A percentile compares a stretch with the other conserved stretches of the same genome.
Evolutionary conservation across 2,113 vertebrate genomes (phyloP).

Genomic region (Riparia riparia): DNA sequence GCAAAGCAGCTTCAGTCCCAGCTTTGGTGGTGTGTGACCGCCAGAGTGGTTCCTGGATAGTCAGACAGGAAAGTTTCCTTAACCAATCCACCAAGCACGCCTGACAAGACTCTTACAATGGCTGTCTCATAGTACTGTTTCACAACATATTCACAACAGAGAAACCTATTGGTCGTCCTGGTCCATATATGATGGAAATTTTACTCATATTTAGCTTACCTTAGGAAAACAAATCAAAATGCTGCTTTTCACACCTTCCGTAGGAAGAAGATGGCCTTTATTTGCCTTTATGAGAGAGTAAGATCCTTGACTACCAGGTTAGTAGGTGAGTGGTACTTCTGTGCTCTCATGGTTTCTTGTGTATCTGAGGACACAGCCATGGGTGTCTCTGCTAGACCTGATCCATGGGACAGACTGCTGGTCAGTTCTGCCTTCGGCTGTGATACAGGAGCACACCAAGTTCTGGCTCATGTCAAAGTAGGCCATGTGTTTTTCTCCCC

Average conservation of each 20-base stretch:
- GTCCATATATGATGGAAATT: rapidly evolving
- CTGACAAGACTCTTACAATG: neutral
- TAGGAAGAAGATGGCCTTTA: neutral
- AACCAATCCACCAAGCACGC: neutral
- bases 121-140: neutral
- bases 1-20: neutral
- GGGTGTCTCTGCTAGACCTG: neutral
- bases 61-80: neutral
- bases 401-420: neutral
- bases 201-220: neutral
- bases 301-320: neutral
- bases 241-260: neutral
- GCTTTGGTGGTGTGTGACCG: neutral
- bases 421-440: neutral
- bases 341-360: neutral
- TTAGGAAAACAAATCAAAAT: neutral
- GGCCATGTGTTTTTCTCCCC: neutral
- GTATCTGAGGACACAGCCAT: neutral
- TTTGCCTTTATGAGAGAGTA: neutral
- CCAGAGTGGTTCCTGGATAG: neutral
- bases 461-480: neutral
- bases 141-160: rapidly evolving
- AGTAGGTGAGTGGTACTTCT: neutral
- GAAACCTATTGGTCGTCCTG: neutral
- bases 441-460: rapidly evolving